A percentile compares a stretch with the other conserved stretches of the same genome.
phyloP scores from a whole-genome alignment of 2,888 invertebrate genomes.

The Eupsilia transversa region DNA sequence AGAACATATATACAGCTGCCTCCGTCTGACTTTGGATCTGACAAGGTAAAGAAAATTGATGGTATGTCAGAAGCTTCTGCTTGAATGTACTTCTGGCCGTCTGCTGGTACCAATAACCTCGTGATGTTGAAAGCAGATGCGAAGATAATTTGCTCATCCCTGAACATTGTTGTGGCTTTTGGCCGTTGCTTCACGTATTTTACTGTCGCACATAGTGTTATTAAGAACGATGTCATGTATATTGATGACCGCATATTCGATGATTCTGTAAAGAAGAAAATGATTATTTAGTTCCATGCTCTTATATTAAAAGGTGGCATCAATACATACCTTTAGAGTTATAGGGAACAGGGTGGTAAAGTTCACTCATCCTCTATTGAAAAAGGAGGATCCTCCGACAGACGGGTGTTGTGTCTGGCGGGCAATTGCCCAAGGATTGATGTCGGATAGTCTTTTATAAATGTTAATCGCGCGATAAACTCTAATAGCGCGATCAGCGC shows the following conservation, averaged over 20 bases:
- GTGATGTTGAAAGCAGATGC: constrained; percentile 79
- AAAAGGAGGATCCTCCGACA: too few relatives aligned
- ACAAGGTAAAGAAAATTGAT: constrained; percentile 80
- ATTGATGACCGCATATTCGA: constrained; percentile 26
- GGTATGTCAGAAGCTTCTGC: constrained; percentile 77
- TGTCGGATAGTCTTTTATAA: too few relatives aligned
- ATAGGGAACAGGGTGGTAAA: too few relatives aligned
- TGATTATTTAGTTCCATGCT: neutral
- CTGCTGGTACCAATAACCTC: constrained; percentile 77
- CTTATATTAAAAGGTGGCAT: neutral
- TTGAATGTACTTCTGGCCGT: constrained; percentile 73
- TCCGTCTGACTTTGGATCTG: constrained; percentile 77
- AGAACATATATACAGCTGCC: constrained; percentile 83
- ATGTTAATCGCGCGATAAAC: too few relatives aligned
- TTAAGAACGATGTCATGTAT: constrained; percentile 26
- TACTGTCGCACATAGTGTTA: constrained; percentile 31
- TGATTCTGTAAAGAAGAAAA: constrained; percentile 28
- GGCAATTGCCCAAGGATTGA: too few relatives aligned
- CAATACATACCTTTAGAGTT: neutral
- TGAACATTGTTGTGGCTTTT: constrained; percentile 69
- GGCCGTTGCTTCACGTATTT: neutral
- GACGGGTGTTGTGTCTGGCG: too few relatives aligned
- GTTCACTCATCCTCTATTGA: too few relatives aligned
- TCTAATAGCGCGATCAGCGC: too few relatives aligned
- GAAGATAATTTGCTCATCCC: constrained; percentile 79